Percentiles rank a stretch among this genome's conserved stretches.
phyloP scores from a whole-genome alignment of 2,113 vertebrate genomes.

The Triplophysa rosa region DNA sequence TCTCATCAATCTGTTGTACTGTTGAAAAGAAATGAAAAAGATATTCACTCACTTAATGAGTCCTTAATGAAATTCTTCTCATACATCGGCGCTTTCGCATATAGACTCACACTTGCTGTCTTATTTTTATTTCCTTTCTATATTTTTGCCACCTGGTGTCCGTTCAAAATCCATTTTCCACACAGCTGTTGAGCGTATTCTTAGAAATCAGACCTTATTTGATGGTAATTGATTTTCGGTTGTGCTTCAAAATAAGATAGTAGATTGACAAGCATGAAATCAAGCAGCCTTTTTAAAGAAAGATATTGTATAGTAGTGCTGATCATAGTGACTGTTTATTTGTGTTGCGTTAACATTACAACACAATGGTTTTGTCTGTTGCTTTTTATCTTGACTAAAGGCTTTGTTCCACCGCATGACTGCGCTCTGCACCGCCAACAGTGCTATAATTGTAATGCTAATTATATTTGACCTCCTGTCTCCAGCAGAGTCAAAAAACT shows the following conservation, averaged over 20 bases:
- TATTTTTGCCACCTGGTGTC: conserved; percentile 49
- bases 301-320: not conserved
- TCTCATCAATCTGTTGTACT: not conserved
- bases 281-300: conserved; percentile 23
- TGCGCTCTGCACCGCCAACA: conserved; percentile 3
- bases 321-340: not conserved
- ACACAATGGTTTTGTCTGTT: not conserved
- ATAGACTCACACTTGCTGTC: conserved; percentile 18
- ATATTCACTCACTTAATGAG: not conserved
- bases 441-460: conserved; percentile 33
- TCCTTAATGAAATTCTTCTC: not conserved
- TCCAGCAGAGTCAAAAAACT: conserved; percentile 31
- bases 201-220: conserved; percentile 48
- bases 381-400: not conserved
- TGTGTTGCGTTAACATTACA: not conserved
- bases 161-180: conserved; percentile 46
- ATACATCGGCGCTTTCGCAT: conserved; percentile 1
- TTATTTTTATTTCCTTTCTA: conserved; percentile 39
- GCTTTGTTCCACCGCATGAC: not conserved
- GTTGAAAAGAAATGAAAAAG: conserved; percentile 2
- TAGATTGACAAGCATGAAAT: conserved; percentile 35
- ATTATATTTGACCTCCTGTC: conserved; percentile 46
- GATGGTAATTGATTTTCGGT: conserved; percentile 41
- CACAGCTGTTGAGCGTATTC: conserved; percentile 48
- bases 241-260: conserved; percentile 32